Conservation (phyloP, 2,888 invertebrate genomes). For the Agrilus biguttatus region DNA sequence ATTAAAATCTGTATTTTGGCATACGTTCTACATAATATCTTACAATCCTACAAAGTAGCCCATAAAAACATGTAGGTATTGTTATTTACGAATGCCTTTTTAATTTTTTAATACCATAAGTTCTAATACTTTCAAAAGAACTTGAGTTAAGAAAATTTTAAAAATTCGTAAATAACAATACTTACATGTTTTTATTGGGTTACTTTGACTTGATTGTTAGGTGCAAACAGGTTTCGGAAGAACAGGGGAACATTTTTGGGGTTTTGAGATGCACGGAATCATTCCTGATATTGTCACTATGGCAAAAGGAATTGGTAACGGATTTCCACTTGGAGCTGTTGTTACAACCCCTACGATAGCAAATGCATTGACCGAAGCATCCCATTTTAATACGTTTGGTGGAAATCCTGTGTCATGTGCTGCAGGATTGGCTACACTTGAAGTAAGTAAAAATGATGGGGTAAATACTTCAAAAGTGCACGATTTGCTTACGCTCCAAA, state of each 20-base stretch:
- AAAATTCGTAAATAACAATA: too few relatives aligned
- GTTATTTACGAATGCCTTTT: too few relatives aligned
- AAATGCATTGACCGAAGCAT: constrained; percentile 52
- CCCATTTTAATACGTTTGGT: constrained; percentile 92
- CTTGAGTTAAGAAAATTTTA: too few relatives aligned
- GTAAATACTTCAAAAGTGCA: not conserved
- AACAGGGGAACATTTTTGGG: constrained; percentile 91
- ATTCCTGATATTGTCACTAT: constrained; percentile 89
- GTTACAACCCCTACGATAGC: constrained; percentile 85
- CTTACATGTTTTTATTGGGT: too few relatives aligned
- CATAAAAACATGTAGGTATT: too few relatives aligned
- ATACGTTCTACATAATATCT: too few relatives aligned
- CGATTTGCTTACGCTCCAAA: too few relatives aligned
- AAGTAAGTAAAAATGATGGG: constrained; percentile 41
- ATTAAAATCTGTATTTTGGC: too few relatives aligned
- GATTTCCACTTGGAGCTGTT: constrained; percentile 91
- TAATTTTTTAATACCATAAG: too few relatives aligned
- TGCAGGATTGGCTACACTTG: constrained; percentile 81
- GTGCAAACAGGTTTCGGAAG: constrained; percentile 96
- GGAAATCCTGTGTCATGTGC: constrained; percentile 86
- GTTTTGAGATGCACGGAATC: constrained; percentile 79
- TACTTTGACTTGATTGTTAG: constrained; percentile 26
- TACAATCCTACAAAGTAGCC: too few relatives aligned
- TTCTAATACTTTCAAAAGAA: too few relatives aligned
- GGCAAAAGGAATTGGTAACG: constrained; percentile 93